A percentile compares a stretch with the other conserved stretches of the same genome.
phyloP scores from a whole-genome alignment of 2,888 invertebrate species.

The Synanthedon vespiformis region DNA sequence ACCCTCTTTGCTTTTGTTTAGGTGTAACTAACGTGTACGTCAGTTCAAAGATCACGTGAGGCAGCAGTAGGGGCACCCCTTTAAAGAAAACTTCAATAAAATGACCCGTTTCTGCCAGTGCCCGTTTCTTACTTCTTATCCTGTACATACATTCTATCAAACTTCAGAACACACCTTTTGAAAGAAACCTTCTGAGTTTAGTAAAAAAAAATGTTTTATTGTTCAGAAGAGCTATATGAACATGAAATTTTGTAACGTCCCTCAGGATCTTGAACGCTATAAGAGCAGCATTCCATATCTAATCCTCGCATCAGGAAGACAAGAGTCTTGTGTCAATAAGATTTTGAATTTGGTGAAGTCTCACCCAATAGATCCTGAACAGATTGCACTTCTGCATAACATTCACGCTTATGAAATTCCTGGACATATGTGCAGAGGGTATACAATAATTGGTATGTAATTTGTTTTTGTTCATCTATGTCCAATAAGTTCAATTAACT shows the following conservation, averaged over 20 bases:
- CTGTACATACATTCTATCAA: too few relatives aligned
- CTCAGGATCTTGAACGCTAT: constrained; percentile 31
- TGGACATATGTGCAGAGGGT: constrained; percentile 76
- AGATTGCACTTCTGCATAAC: constrained; percentile 55
- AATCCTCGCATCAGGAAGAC: constrained; percentile 68
- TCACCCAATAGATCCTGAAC: constrained; percentile 54
- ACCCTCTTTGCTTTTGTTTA: too few relatives aligned
- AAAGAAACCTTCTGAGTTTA: too few relatives aligned
- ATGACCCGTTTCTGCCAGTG: too few relatives aligned
- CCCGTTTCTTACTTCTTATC: too few relatives aligned
- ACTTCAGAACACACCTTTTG: too few relatives aligned
- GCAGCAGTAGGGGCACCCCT: too few relatives aligned
- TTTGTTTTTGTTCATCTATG: too few relatives aligned
- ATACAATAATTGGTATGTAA: constrained; percentile 49
- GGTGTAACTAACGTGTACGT: too few relatives aligned
- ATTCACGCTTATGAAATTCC: constrained; percentile 54
- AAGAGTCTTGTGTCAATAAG: constrained; percentile 46
- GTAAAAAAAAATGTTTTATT: background rate
- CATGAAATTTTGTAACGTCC: constrained; percentile 2
- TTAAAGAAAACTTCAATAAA: too few relatives aligned
- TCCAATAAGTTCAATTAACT: too few relatives aligned
- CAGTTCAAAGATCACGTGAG: too few relatives aligned
- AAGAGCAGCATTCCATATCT: constrained; percentile 47
- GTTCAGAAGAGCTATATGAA: constrained; percentile 1
- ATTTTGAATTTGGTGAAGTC: constrained; percentile 34